phyloP scores from a whole-genome alignment of 2,113 vertebrate species.

The Clarias magur region DNA sequence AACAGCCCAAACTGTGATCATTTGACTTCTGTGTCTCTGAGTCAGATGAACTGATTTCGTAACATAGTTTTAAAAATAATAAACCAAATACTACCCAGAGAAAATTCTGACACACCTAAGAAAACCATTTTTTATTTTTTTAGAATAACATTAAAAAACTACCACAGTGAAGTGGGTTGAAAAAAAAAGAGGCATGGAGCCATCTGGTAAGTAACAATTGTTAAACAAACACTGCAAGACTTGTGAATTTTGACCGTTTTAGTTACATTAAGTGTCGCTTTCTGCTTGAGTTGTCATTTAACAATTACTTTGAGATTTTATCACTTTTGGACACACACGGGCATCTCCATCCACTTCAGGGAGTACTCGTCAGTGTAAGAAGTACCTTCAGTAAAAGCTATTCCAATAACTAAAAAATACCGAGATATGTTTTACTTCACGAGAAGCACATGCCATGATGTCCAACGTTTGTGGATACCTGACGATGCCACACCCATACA shows the following conservation, averaged over 20 bases:
- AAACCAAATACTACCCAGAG: background rate
- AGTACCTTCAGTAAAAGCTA: background rate
- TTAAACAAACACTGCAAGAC: background rate
- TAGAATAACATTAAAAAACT: background rate
- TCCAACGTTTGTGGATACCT: background rate
- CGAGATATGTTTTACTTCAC: background rate
- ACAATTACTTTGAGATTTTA: background rate
- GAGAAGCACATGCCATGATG: background rate
- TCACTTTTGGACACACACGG: background rate
- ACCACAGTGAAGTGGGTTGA: background rate
- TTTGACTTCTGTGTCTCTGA: background rate
- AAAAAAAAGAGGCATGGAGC: background rate
- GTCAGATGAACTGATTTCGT: constrained; percentile 3
- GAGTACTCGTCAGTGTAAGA: background rate
- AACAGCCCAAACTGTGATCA: background rate
- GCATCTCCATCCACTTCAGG: background rate
- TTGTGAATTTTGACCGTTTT: background rate
- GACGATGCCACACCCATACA: too few relatives aligned
- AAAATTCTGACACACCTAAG: background rate
- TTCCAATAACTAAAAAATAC: background rate
- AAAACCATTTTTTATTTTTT: background rate
- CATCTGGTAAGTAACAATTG: background rate
- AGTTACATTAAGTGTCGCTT: background rate
- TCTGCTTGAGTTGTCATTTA: background rate
- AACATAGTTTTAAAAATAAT: background rate